Conservation (phyloP, 2,888 invertebrate genomes). For the Pardosa pseudoannulata region DNA sequence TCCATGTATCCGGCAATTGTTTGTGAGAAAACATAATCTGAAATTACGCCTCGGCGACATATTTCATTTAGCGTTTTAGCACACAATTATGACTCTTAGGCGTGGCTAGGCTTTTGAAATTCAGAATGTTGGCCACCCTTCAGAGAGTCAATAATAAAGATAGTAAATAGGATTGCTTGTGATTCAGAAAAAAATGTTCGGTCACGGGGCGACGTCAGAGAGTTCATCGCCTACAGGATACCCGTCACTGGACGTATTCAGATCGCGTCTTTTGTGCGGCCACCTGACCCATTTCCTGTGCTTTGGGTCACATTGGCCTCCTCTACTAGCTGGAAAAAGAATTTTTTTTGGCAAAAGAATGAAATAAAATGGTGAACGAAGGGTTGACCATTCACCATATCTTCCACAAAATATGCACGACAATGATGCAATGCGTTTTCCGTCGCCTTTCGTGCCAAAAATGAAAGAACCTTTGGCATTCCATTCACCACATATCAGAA, state of each 20-base stretch:
- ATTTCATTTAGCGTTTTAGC: constrained; percentile 26
- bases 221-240: constrained; percentile 47
- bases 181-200: constrained; percentile 15
- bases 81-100: constrained; percentile 15
- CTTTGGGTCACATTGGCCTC: constrained; percentile 24
- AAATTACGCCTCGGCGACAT: not conserved
- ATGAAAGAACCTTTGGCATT: constrained; percentile 1
- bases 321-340: constrained; percentile 2
- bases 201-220: not conserved
- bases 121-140: constrained; percentile 39
- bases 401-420: constrained; percentile 4
- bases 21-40: not conserved
- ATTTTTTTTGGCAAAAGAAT: not conserved
- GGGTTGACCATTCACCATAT: not conserved
- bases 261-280: constrained; percentile 36
- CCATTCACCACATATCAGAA: not conserved
- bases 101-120: constrained; percentile 14
- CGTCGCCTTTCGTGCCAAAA: constrained; percentile 9
- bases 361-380: not conserved
- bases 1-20: not conserved
- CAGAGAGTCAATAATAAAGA: not conserved
- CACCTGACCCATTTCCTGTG: constrained; percentile 60
- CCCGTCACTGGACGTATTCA: constrained; percentile 14
- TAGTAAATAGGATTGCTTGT: not conserved
- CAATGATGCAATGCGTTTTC: constrained; percentile 11